These are phyloP conservation scores for Drosophila ananassae DNA, from an alignment of 1,140 invertebrate species.

Conservation along the genomic window DNA sequence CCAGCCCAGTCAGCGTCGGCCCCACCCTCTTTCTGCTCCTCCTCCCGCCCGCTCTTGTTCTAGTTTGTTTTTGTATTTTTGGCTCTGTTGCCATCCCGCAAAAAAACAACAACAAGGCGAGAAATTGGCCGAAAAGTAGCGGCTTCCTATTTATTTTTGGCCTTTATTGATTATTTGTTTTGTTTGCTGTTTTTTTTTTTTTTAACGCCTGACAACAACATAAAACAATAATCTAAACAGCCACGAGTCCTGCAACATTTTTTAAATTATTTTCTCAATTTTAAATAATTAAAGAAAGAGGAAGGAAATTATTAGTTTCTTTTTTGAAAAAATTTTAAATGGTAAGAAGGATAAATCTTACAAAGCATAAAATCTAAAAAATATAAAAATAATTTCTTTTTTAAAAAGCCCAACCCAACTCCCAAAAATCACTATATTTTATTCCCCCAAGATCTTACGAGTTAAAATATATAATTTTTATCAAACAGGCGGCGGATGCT, in stretches of 20 bases:
- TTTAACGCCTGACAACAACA: conserved; percentile 10
- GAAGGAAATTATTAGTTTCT: too few species aligned
- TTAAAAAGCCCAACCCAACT: too few species aligned
- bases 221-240: too few species aligned
- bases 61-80: conserved; percentile 23
- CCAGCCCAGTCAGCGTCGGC: conserved; percentile 55
- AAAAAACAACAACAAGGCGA: conserved; percentile 3
- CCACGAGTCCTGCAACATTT: too few species aligned
- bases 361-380: too few species aligned
- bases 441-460: too few species aligned
- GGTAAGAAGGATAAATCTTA: too few species aligned
- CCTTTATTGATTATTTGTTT: conserved; percentile 18
- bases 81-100: conserved; percentile 29
- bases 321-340: too few species aligned
- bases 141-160: conserved; percentile 5
- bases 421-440: too few species aligned
- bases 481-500: conserved; percentile 18
- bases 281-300: too few species aligned
- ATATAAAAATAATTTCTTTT: too few species aligned
- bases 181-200: neutral
- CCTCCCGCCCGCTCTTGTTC: neutral
- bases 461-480: conserved; percentile 6
- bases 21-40: neutral
- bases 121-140: conserved; percentile 2
- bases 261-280: too few species aligned